phyloP scores from a whole-genome alignment of 1,140 invertebrate species.

The Habropoda laboriosa region DNA sequence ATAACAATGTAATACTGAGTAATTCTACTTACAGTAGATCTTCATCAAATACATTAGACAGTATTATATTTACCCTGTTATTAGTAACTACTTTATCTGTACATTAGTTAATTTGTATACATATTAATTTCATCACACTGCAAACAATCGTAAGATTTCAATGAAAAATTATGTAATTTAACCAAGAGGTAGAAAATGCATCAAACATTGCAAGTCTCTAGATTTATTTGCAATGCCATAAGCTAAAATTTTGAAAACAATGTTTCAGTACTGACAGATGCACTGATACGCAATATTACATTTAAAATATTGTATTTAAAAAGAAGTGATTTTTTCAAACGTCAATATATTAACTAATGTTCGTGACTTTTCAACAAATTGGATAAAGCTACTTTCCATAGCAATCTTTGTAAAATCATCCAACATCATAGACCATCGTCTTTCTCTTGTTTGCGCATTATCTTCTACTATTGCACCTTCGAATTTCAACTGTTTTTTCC shows the following conservation, averaged over 20 bases:
- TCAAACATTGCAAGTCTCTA: background rate
- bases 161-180: no score
- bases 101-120: background rate
- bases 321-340: background rate
- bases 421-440: slow-evolving; percentile 38
- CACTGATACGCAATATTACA: background rate
- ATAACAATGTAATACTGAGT: background rate
- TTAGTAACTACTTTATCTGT: background rate
- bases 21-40: background rate
- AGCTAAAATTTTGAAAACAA: background rate
- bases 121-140: background rate
- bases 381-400: background rate
- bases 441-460: background rate
- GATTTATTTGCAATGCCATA: background rate
- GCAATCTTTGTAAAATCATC: slow-evolving; percentile 14
- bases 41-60: background rate
- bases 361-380: slow-evolving; percentile 24
- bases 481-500: slow-evolving; percentile 34
- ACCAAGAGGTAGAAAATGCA: no score
- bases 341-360: slow-evolving; percentile 14
- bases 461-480: background rate
- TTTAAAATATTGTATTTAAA: background rate
- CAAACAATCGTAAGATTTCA: background rate
- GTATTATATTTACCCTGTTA: background rate
- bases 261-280: background rate